Conservation (phyloP, 2,113 vertebrate species). For the Mungos mungo region DNA sequence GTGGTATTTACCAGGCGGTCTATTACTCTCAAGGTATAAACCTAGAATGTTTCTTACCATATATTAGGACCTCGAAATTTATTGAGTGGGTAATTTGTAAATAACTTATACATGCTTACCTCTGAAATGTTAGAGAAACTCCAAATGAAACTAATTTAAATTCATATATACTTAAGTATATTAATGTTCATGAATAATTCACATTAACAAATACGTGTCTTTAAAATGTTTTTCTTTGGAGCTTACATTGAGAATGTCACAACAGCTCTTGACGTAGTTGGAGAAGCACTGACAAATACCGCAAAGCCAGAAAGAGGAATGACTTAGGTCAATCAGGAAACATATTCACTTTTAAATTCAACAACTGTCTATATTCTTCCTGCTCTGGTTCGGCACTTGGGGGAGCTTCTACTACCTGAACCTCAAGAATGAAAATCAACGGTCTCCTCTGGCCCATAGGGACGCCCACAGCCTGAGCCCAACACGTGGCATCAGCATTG, state of each 20-base stretch:
- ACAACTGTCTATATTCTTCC: neutral
- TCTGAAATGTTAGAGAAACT: constrained; percentile 48
- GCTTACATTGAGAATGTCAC: constrained; percentile 38
- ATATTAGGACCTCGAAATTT: neutral
- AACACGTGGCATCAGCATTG: neutral
- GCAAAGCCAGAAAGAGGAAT: neutral
- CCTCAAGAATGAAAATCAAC: neutral
- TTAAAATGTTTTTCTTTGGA: constrained; percentile 58
- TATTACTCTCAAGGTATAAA: neutral
- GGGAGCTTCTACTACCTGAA: neutral
- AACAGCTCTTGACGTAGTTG: constrained; percentile 53
- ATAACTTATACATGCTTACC: neutral
- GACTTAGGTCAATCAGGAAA: neutral
- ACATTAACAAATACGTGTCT: constrained; percentile 63
- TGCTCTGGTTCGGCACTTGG: neutral
- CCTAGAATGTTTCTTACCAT: neutral
- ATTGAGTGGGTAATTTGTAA: neutral
- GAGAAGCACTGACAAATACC: neutral
- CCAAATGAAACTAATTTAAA: constrained; percentile 63
- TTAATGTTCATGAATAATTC: constrained; percentile 68
- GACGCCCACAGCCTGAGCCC: neutral
- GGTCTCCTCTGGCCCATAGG: neutral
- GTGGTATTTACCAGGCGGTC: neutral
- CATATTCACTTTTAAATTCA: neutral
- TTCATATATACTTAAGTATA: constrained; percentile 60